These are phyloP conservation scores for Aphis craccivora DNA, from an alignment of 1,140 invertebrate species.

Conservation along the genomic window DNA sequence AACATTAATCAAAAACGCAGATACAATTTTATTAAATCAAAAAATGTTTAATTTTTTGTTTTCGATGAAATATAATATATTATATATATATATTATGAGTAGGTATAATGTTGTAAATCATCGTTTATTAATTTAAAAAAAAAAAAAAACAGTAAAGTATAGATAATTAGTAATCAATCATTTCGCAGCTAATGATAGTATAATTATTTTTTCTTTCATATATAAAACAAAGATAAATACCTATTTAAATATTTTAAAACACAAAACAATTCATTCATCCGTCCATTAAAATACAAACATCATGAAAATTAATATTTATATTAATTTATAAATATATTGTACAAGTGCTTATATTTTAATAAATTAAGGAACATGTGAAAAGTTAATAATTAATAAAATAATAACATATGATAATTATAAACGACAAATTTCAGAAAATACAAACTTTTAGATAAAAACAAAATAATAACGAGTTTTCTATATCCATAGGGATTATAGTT, in stretches of 20 bases:
- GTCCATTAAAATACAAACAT: neutral
- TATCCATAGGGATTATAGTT: neutral
- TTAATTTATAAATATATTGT: neutral
- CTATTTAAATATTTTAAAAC: neutral
- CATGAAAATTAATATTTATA: neutral
- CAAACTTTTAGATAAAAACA: neutral
- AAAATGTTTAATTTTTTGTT: neutral
- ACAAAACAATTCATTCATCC: neutral
- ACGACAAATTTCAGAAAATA: neutral
- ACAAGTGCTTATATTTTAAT: neutral
- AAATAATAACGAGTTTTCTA: neutral
- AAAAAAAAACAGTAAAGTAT: neutral
- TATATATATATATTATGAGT: neutral
- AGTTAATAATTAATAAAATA: neutral
- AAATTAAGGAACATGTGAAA: neutral
- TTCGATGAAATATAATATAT: neutral
- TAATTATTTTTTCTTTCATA: slow-evolving; percentile 12
- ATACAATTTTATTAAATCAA: neutral
- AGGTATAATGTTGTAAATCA: neutral
- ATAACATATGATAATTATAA: neutral
- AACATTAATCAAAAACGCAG: neutral
- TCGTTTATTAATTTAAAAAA: neutral
- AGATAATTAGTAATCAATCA: neutral
- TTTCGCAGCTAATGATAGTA: neutral
- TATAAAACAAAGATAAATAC: neutral